Evolutionary conservation across 2,113 vertebrate species (phyloP).

Genomic region (Elachura formosa): DNA sequence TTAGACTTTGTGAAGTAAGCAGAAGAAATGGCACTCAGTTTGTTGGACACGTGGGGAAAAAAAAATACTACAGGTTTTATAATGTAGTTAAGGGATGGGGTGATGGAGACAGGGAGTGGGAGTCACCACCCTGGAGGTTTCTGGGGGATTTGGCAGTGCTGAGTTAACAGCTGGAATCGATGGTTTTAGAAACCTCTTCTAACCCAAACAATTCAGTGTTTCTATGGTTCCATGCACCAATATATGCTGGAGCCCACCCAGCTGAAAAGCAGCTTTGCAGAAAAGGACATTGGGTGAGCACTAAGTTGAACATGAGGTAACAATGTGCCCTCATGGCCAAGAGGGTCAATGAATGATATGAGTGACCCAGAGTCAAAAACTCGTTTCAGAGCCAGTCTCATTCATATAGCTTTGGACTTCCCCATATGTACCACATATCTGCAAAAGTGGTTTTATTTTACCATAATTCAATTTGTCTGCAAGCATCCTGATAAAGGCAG

Average conservation of each 20-base stretch:
- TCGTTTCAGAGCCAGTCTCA: not conserved
- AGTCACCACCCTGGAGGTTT: not conserved
- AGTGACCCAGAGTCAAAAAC: not conserved
- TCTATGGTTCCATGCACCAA: not conserved
- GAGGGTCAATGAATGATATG: not conserved
- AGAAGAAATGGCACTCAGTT: not conserved
- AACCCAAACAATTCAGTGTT: not conserved
- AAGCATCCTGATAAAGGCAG: not conserved
- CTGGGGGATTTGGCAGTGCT: not conserved
- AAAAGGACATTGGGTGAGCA: not conserved
- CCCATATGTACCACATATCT: not conserved
- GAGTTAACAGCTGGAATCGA: not conserved
- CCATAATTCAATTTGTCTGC: not conserved
- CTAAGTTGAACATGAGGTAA: not conserved
- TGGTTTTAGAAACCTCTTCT: not conserved
- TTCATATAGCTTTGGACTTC: not conserved
- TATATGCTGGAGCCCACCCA: not conserved
- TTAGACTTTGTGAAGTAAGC: not conserved
- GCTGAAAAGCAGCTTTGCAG: not conserved
- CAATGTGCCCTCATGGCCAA: not conserved
- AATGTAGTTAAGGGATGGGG: not conserved
- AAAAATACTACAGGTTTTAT: not conserved
- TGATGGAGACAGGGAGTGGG: not conserved
- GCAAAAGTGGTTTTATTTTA: not conserved
- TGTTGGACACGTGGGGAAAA: not conserved